Base-by-base conservation (phyloP, 2,888 invertebrate genomes). In the Standfussiana lucernea region DNA sequence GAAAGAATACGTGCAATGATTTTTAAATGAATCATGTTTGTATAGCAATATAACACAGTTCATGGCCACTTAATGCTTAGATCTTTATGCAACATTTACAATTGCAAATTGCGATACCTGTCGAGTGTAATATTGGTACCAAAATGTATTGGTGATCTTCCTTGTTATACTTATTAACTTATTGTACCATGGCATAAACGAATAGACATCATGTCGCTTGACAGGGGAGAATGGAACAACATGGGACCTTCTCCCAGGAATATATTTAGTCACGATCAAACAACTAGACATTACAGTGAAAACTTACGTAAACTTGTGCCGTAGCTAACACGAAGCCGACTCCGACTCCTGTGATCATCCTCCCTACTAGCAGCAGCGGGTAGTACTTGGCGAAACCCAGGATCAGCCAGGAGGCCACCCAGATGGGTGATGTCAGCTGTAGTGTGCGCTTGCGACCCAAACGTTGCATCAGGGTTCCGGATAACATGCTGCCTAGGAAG, bases 281-380 rank as follows among this genome's bases (percentile, higher is more conserved):
- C 4, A 4, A 64, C 10, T 6, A 71, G 4, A 42, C 2, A 21
- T 1, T n/a, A 1, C 37, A 69, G 32, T 24, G 5, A 3, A 68
- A 75, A 91, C 97, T 97, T 83, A 98, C 97, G 91, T 98, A 98
- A 84, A 97, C 97, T 93, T 97, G 97, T n/a, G 96, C 97, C 7
- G 97, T 97, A 0, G 98, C 97, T 18, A 97, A 93, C 2, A 97
- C 95, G 40, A 98, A 96, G 0, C 97, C 97, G 5, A 97, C 97
- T 73, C 97, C 97, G 62, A 97, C 93, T 0, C 98, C 98, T 0
- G 97, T 97, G 50, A 97, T 82, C 13, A 97, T 90, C 64, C 98
- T 93, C 0, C 97, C 98, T 4, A 96, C 78, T 21, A 97, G 93
- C 3, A 98, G 90, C 61, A 97, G 89, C 0, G 94, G 89, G 76